Evolutionary conservation across 2,888 invertebrate species (phyloP), one percentile per base, ranked within the genome.

Genomic region (Xylota sylvarum): DNA sequence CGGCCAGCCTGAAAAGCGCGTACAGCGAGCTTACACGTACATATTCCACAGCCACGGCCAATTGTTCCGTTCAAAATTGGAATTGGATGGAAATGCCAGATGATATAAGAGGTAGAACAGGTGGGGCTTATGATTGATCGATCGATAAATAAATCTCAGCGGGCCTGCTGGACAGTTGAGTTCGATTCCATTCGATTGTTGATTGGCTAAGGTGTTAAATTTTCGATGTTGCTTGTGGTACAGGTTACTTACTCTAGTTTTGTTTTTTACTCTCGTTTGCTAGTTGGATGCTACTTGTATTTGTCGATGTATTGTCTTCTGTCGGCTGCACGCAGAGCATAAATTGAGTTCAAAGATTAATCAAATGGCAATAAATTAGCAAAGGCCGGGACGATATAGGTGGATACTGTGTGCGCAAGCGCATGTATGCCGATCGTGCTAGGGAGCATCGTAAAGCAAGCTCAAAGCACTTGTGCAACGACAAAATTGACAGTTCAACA

Each of bases 301-400:
- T 81, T 30, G 19, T 43, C 70, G 58, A 65, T 48, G 73, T 69
- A 77, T 82, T 86, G 73, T 82, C 55, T 81, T 65, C 30, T 32
- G 23, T 43, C 17, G 77, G 43, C 46, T 72, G 62, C 77, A 86
- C 73, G 86, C 82, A 86, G 81, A 64, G 78, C 30, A 73, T 52
- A 56, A 73, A 81, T 74, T 50, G 43, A 81, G 81, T 73, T 78
- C 82, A 86, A 70, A 86, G 77, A 82, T 82, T 82, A 82, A 81
- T 82, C 86, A 86, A 86, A 73, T 69, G 67, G 77, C 58, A 62
- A 86, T 86, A 82, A 86, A 73, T 81, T 78, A 77, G 86, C 77
- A 80, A 60, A 35, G 48, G 48, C 37, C 56, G 40, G 46, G 30
- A 65, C 43, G 60, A 30, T 10, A 10, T 1, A 46, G 37, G 10